phyloP scores from a whole-genome alignment of 2,888 invertebrate species.

The Nomada hirtipes region DNA sequence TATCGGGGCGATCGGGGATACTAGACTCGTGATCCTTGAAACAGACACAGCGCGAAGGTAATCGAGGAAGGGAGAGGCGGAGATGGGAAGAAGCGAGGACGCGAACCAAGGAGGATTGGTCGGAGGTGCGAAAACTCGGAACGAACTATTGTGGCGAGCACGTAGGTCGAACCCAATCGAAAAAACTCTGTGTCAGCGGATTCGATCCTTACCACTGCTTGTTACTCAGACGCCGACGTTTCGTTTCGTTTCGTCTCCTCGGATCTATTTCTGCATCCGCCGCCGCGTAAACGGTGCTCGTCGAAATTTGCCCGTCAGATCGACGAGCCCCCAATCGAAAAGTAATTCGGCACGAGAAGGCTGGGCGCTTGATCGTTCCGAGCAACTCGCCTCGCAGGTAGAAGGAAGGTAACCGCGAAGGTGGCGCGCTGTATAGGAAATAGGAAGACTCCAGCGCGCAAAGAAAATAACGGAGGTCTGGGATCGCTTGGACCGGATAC shows the following conservation, averaged over 20 bases:
- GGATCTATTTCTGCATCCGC: not conserved
- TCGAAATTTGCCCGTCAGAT: no score
- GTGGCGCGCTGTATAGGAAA: not conserved
- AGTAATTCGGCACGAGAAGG: not conserved
- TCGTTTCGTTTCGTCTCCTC: conserved; percentile 71
- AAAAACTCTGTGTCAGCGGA: conserved; percentile 81
- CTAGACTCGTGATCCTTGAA: no score
- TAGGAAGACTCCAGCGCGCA: conserved; percentile 32
- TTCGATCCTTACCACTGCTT: conserved; percentile 77
- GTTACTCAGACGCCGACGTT: conserved; percentile 75
- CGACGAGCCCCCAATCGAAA: not conserved
- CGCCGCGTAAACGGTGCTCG: not conserved
- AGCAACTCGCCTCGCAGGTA: not conserved
- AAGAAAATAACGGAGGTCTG: conserved; percentile 68
- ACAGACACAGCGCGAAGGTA: not conserved
- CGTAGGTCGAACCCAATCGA: conserved; percentile 84
- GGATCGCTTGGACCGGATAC: conserved; percentile 74
- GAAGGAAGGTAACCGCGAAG: conserved; percentile 57
- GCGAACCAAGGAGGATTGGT: conserved; percentile 35
- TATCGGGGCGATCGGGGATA: no score
- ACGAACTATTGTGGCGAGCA: conserved; percentile 84
- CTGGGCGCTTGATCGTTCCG: not conserved
- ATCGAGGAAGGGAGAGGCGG: not conserved
- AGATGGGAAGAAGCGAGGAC: not conserved
- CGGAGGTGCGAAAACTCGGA: conserved; percentile 61